Percentiles rank a stretch among this genome's conserved stretches.
These are phyloP conservation scores for Lutraria lutraria DNA, from an alignment of 2,888 invertebrate genomes.

Conservation along the genomic window DNA sequence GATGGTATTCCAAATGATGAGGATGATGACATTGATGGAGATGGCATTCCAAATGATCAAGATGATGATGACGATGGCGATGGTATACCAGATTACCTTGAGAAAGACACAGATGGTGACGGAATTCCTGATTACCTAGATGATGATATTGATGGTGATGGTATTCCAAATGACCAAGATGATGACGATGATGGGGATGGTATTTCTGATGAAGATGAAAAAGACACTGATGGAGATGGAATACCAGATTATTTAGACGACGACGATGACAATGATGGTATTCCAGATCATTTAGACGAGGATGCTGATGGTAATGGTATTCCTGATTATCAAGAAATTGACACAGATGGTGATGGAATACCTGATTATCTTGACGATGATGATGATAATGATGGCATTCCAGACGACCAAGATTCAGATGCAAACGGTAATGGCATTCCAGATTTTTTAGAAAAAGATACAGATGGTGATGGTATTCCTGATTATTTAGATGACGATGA, in stretches of 20 bases:
- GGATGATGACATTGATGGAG: slow-evolving; percentile 75
- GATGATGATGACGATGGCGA: slow-evolving; percentile 80
- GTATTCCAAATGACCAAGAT: slow-evolving; percentile 81
- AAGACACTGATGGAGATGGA: slow-evolving; percentile 82
- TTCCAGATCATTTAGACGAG: slow-evolving; percentile 79
- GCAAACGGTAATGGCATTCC: slow-evolving; percentile 82
- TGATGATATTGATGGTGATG: slow-evolving; percentile 80
- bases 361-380: slow-evolving; percentile 81
- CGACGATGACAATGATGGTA: slow-evolving; percentile 81
- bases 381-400: slow-evolving; percentile 80
- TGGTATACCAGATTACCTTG: slow-evolving; percentile 79
- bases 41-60: slow-evolving; percentile 80
- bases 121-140: slow-evolving; percentile 80
- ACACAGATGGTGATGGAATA: slow-evolving; percentile 83
- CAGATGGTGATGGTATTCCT: slow-evolving; percentile 83
- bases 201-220: slow-evolving; percentile 74
- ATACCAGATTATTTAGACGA: slow-evolving; percentile 75
- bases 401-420: slow-evolving; percentile 76
- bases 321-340: slow-evolving; percentile 73
- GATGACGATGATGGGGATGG: slow-evolving; percentile 81
- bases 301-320: slow-evolving; percentile 84
- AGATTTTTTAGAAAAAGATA: slow-evolving; percentile 78
- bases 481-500: slow-evolving; percentile 72
- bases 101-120: slow-evolving; percentile 81
- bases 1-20: slow-evolving; percentile 80